Evolutionary conservation across 2,113 vertebrate genomes (phyloP).

Genomic region (Ptilonorhynchus violaceus): DNA sequence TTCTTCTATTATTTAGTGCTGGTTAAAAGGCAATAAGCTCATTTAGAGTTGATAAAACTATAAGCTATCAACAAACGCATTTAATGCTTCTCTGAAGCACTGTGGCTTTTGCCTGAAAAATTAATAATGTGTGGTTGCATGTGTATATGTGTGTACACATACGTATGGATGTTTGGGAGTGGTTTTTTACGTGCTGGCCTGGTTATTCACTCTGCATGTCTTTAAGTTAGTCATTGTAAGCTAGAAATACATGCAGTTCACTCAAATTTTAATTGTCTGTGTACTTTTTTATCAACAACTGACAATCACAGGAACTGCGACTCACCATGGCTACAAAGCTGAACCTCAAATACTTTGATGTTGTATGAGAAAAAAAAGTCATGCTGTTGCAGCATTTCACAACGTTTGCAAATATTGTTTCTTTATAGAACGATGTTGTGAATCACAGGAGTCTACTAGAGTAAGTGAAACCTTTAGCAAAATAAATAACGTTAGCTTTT

Average conservation of each 20-base stretch:
- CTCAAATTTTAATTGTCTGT: conserved; percentile 40
- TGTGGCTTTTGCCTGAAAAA: conserved; percentile 50
- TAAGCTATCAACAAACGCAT: conserved; percentile 73
- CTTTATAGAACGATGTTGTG: not conserved
- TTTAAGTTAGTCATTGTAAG: conserved; percentile 55
- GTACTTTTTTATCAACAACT: conserved; percentile 16
- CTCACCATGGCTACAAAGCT: conserved; percentile 45
- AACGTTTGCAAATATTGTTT: conserved; percentile 2
- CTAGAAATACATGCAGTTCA: conserved; percentile 48
- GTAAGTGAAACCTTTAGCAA: not conserved
- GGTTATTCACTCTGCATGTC: conserved; percentile 14
- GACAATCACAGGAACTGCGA: not conserved
- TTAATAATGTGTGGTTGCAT: not conserved
- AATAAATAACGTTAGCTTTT: not conserved
- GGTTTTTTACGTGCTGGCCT: not conserved
- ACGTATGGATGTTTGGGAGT: not conserved
- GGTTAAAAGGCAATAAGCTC: conserved; percentile 81
- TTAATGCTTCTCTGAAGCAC: conserved; percentile 67
- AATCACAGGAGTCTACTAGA: not conserved
- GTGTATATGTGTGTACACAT: not conserved
- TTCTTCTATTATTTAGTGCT: conserved; percentile 74
- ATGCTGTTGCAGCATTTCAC: not conserved
- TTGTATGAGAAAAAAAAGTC: not conserved
- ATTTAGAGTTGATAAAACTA: conserved; percentile 79
- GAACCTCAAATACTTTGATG: conserved; percentile 26